Evolutionary conservation across 2,113 vertebrate genomes (phyloP), one percentile per base, ranked within the genome.

Genomic region (Antechinus flavipes): DNA sequence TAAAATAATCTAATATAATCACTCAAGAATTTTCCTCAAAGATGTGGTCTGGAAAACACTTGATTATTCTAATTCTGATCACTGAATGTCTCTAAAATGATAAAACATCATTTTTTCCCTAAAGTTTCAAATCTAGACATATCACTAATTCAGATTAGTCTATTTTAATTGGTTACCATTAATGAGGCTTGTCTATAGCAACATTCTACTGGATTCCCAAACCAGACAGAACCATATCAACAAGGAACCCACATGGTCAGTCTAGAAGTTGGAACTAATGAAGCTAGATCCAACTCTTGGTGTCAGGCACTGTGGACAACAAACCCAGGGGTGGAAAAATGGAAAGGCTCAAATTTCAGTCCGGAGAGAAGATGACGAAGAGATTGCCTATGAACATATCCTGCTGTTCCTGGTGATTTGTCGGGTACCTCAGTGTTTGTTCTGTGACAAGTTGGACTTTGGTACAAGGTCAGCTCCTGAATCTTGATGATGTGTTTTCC

Each of bases 401-500:
- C 97, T 97, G 95, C 98, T 98, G 97, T 97, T 98, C 95, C 94
- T 94, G 98, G 98, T 98, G 98, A 99, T 99, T 98, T 98, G 98
- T 96, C 95, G 98, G 98, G 98, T 95, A 96, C 90, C 97, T 98
- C 97, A 94, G 94, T 97, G 98, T 98, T 99, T 98, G 97, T 97
- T 98, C 98, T 98, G 98, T 99, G 99, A 99, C 99, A 99, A 98
- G 98, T 97, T 98, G 98, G 99, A 99, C 99, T 98, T 98, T 98
- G 98, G 98, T 96, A 98, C 99, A 99, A 99, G 99, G 99, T 99
- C 99, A 99, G 99, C 98, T 98, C 99, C 98, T 99, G 99, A 99
- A 99, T 99, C 98, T 98, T 99, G 99, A 99, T 99, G 98, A 99
- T 98, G 98, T 97, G 98, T 98, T 98, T 97, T 99, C 98, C 96